Evolutionary conservation across 2,888 invertebrate genomes (phyloP).

Genomic region (Pseudococcus viburni): DNA sequence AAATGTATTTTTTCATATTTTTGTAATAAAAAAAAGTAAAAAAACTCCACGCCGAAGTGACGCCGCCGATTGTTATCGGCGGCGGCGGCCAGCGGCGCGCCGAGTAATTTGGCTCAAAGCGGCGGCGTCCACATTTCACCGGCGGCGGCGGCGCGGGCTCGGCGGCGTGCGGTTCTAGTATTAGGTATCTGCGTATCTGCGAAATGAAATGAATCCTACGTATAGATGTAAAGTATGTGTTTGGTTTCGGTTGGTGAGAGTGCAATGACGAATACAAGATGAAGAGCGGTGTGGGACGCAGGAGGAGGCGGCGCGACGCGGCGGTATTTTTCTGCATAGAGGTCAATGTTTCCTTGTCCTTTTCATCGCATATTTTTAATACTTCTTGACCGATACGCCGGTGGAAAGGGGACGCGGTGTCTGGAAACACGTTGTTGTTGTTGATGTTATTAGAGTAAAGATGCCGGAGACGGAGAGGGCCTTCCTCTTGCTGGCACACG

Average conservation of each 20-base stretch:
- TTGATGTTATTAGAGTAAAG: conserved; percentile 2
- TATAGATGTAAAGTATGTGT: background rate
- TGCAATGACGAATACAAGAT: too few species aligned
- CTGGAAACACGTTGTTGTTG: conserved; percentile 41
- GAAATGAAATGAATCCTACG: background rate
- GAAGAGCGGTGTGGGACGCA: background rate
- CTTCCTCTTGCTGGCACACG: background rate
- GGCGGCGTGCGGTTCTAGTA: too few species aligned
- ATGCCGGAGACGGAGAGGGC: background rate
- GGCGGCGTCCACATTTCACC: too few species aligned
- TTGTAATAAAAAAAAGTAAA: too few species aligned
- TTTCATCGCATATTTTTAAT: conserved; percentile 42
- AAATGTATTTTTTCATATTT: too few species aligned
- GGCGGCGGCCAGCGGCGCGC: too few species aligned
- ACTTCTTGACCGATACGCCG: conserved; percentile 18
- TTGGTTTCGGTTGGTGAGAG: background rate
- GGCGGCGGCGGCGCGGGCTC: too few species aligned
- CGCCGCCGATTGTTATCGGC: too few species aligned
- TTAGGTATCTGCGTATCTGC: background rate
- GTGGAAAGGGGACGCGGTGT: background rate
- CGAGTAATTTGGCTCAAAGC: too few species aligned
- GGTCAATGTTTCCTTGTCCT: conserved; percentile 46
- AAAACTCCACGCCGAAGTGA: too few species aligned
- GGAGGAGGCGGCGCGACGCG: background rate
- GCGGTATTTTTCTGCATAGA: conserved; percentile 39